These are phyloP conservation scores for Varroa destructor DNA, from an alignment of 1,140 invertebrate genomes.

Conservation along the genomic window DNA sequence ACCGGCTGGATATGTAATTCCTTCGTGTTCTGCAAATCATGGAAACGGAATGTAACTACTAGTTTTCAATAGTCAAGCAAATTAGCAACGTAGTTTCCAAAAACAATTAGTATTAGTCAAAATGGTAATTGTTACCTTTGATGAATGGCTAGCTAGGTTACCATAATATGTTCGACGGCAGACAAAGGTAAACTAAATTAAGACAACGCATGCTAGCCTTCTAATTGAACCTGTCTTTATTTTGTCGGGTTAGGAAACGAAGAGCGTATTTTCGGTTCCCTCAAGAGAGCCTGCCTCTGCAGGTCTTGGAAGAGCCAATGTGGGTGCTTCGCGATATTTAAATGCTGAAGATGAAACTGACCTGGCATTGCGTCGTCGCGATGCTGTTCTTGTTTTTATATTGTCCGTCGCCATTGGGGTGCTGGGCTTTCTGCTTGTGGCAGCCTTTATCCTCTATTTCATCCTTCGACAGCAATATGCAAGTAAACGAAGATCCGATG, in stretches of 20 bases:
- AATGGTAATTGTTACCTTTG: no score
- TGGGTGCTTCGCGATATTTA: not conserved
- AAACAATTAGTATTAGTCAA: no score
- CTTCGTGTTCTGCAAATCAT: no score
- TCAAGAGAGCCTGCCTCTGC: not conserved
- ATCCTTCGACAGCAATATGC: constrained; percentile 47
- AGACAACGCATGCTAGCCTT: no score
- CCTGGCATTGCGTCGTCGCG: not conserved
- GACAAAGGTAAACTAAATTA: no score
- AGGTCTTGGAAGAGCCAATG: constrained; percentile 6
- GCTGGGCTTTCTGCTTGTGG: constrained; percentile 47
- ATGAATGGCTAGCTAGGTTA: no score
- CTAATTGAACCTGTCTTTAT: not conserved
- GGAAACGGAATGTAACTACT: no score
- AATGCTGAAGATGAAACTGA: not conserved
- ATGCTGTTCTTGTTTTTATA: constrained; percentile 27
- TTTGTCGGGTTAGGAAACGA: not conserved
- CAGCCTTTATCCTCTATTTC: constrained; percentile 49
- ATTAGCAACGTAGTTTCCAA: no score
- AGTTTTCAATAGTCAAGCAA: no score
- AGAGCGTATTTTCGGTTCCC: constrained; percentile 1
- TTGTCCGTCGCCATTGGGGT: constrained; percentile 51
- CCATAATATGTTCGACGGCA: no score
- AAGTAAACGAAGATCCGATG: constrained; percentile 46
- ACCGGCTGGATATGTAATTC: no score